These are phyloP conservation scores for Nematostella vectensis DNA, from an alignment of 92 coral and sea anemone species.

Conservation along the genomic window DNA sequence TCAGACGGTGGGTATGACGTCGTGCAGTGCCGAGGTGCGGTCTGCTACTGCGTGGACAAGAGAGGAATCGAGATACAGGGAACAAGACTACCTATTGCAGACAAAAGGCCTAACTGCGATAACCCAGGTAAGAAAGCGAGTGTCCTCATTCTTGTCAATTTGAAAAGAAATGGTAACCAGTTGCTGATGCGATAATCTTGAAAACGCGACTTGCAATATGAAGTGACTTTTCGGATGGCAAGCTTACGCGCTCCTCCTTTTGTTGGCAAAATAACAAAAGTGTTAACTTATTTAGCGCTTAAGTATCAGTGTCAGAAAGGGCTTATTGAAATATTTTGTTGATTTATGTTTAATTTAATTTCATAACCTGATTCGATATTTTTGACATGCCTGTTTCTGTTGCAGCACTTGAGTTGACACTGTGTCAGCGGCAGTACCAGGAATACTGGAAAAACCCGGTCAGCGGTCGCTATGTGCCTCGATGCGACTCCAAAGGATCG, in stretches of 20 bases:
- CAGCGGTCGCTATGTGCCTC: constrained; percentile 59
- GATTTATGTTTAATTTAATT: too few species aligned
- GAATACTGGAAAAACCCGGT: constrained; percentile 57
- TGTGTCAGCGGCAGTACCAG: constrained; percentile 62
- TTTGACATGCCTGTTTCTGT: too few species aligned
- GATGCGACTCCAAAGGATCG: constrained; percentile 55
- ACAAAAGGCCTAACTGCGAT: constrained; percentile 46
- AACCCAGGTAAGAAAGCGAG: constrained; percentile 33
- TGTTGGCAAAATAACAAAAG: too few species aligned
- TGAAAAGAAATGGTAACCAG: too few species aligned
- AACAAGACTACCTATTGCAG: constrained; percentile 42
- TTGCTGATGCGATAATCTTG: too few species aligned
- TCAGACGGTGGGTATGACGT: constrained; percentile 62
- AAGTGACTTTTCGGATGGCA: too few species aligned
- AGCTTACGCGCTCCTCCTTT: too few species aligned
- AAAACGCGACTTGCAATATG: too few species aligned
- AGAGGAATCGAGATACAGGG: constrained; percentile 83
- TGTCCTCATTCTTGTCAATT: too few species aligned
- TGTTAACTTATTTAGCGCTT: too few species aligned
- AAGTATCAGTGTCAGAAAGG: background rate
- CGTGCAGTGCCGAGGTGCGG: constrained; percentile 63
- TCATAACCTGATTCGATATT: too few species aligned
- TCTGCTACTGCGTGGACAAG: constrained; percentile 70
- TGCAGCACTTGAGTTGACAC: constrained; percentile 36
- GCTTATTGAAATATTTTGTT: background rate